Evolutionary conservation across 2,888 invertebrate genomes (phyloP), one percentile per base, ranked within the genome.

Genomic region (Troilus luridus): DNA sequence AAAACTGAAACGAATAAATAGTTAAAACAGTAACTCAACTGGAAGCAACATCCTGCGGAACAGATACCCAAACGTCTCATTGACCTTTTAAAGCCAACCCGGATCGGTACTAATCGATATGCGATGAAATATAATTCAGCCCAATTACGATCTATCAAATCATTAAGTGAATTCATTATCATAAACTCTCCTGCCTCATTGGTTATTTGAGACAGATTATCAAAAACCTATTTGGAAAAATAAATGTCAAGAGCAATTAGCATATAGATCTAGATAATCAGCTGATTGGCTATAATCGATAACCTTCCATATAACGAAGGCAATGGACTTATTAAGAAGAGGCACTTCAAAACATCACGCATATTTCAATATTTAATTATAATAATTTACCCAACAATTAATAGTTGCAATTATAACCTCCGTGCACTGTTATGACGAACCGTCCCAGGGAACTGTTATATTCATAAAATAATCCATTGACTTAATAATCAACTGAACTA

Each of bases 171-270:
- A 24, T 41, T 27, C 72, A 77, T 77, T 77, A 77, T 41, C 41
- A 41, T 77, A 41, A 77, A 77, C 24, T 0, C 5, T 41, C 41
- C 1, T 27, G 72, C 41, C 17, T 77, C 27, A 77, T 77, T 77
- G 72, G 72, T 41, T 27, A 41, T 85, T 85, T 85, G 85, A 21
- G 56, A 85, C 56, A 85, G 21, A 85, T 85, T 85, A 85, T 56
- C n/a, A 85, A 85, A 77, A 85, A 56, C n/a, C 85, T 85, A 85
- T 56, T 41, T 56, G 0, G 21, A 56, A 85, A 85, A 21, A 81
- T 56, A 81, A 85, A 85, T 85, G 85, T 85, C 85, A 85, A 56
- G 85, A 85, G n/a, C 56, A 56, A 85, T 85, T 56, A 77, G 67
- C 24, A 24, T 6, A 67, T 7, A 24, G 17, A 9, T 7, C 17